phyloP scores from a whole-genome alignment of 92 coral and sea anemone species.

The Epizoanthus illoricatus region DNA sequence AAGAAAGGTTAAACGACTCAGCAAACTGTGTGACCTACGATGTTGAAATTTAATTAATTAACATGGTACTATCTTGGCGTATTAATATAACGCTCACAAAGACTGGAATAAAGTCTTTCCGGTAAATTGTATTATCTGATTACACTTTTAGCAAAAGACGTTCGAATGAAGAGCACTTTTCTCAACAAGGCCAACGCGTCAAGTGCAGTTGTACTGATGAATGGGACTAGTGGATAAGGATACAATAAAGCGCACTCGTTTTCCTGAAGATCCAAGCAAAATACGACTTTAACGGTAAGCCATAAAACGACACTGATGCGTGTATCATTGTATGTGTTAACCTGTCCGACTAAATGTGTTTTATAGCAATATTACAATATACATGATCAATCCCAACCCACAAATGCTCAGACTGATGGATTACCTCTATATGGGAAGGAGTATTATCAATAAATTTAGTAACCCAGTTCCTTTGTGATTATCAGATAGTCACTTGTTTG shows the following conservation, averaged over 20 bases:
- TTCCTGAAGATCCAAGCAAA: background rate
- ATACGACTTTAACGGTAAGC: background rate
- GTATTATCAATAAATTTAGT: too few relatives aligned
- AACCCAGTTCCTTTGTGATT: too few relatives aligned
- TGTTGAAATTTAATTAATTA: conserved; percentile 28
- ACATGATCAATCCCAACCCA: too few relatives aligned
- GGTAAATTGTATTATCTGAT: conserved; percentile 40
- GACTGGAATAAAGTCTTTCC: conserved; percentile 10
- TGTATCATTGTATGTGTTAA: too few relatives aligned
- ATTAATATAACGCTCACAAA: background rate
- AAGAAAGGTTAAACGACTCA: conserved; percentile 4
- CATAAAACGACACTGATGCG: background rate
- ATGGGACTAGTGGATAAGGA: background rate
- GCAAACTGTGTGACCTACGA: conserved; percentile 22
- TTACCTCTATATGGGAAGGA: too few relatives aligned
- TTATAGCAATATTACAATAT: too few relatives aligned
- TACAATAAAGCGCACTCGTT: background rate
- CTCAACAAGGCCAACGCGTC: too few relatives aligned
- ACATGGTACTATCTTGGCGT: conserved; percentile 4
- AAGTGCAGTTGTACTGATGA: too few relatives aligned
- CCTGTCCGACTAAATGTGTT: too few relatives aligned
- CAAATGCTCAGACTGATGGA: too few relatives aligned
- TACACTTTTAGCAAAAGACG: background rate
- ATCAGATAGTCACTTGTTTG: too few relatives aligned
- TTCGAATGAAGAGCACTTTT: background rate